phyloP scores from a whole-genome alignment of 2,888 invertebrate genomes.

The Sisyra nigra region DNA sequence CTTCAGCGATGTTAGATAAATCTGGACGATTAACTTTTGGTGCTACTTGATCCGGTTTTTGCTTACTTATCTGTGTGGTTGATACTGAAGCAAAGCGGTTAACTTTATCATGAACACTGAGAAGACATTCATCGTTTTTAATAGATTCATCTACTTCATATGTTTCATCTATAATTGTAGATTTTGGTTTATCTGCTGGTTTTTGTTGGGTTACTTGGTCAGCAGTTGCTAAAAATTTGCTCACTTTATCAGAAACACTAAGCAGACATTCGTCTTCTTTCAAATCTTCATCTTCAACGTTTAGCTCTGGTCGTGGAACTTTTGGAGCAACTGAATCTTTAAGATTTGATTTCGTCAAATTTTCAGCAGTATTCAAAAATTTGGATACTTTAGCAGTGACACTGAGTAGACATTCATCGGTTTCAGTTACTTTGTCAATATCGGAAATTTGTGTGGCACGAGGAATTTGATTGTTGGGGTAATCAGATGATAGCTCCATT shows the following conservation, averaged over 20 bases:
- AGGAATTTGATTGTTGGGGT: slow-evolving; percentile 9
- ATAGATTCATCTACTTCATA: slow-evolving; percentile 17
- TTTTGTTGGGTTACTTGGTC: slow-evolving; percentile 20
- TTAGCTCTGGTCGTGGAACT: slow-evolving; percentile 31
- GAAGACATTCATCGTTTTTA: slow-evolving; percentile 35
- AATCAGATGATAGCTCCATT: slow-evolving; percentile 12
- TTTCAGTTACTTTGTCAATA: slow-evolving; percentile 25
- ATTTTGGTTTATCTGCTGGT: slow-evolving; percentile 9
- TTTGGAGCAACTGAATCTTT: slow-evolving; percentile 25
- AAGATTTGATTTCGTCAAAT: slow-evolving; percentile 16
- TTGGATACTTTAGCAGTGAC: slow-evolving; percentile 40
- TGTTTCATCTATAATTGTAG: slow-evolving; percentile 10
- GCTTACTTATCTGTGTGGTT: slow-evolving; percentile 33
- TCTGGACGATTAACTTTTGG: slow-evolving; percentile 27
- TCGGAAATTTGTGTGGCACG: slow-evolving; percentile 19
- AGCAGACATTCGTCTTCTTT: slow-evolving; percentile 44
- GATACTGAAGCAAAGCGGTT: slow-evolving; percentile 44
- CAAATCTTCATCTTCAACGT: slow-evolving; percentile 34
- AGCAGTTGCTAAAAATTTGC: slow-evolving; percentile 41
- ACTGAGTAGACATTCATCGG: slow-evolving; percentile 34
- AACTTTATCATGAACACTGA: slow-evolving; percentile 50
- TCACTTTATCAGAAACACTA: slow-evolving; percentile 52
- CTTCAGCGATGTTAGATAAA: slow-evolving; percentile 25
- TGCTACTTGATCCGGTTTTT: slow-evolving; percentile 21
- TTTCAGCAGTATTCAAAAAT: slow-evolving; percentile 30